phyloP scores from a whole-genome alignment of 2,888 invertebrate species.

The Hofmannophila pseudospretella region DNA sequence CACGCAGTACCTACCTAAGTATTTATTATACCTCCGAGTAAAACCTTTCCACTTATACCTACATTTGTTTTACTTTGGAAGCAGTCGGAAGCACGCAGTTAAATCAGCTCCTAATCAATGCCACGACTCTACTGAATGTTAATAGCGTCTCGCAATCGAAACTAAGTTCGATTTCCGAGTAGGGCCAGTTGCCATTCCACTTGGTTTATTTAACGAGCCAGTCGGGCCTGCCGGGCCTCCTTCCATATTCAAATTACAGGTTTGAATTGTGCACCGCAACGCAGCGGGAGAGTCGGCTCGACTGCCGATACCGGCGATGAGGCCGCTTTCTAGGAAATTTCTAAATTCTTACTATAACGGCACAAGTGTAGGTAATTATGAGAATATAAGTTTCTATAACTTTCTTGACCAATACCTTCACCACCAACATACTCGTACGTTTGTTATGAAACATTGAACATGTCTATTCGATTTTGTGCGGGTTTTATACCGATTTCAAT shows the following conservation, averaged over 20 bases:
- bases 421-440: neutral
- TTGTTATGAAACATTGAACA: neutral
- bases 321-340: constrained; percentile 45
- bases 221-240: constrained; percentile 24
- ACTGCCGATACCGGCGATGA: constrained; percentile 19
- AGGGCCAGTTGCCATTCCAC: constrained; percentile 33
- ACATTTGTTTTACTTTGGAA: too few relatives aligned
- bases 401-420: constrained; percentile 4
- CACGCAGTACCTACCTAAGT: too few relatives aligned
- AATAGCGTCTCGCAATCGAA: constrained; percentile 18
- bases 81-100: too few relatives aligned
- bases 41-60: too few relatives aligned
- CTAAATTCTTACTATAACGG: constrained; percentile 29
- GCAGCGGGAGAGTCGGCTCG: constrained; percentile 32
- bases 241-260: constrained; percentile 62
- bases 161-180: constrained; percentile 27
- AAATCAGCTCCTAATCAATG: too few relatives aligned
- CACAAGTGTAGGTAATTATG: constrained; percentile 13
- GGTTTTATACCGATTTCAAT: constrained; percentile 19
- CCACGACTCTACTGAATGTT: too few relatives aligned
- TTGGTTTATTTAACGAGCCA: constrained; percentile 37
- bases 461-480: neutral
- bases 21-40: too few relatives aligned
- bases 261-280: constrained; percentile 44
- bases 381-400: constrained; percentile 1